Base-by-base conservation (phyloP, 2,888 invertebrate species). In the Villa cingulata region DNA sequence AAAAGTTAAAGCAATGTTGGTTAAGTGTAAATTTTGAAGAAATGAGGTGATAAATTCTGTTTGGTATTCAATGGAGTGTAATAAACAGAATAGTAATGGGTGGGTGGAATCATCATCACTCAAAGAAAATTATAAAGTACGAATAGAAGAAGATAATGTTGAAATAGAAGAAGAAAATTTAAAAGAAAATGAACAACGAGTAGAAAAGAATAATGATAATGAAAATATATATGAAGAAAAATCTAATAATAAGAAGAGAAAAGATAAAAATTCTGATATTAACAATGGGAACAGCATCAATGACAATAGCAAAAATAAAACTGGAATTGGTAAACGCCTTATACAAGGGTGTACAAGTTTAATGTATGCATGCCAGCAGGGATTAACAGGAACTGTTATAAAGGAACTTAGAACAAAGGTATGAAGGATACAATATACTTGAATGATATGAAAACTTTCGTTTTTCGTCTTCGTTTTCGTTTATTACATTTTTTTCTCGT, bases 321-420 rank as follows among this genome's bases (percentile, higher is more conserved):
- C n/a, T n/a, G n/a, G n/a, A n/a, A n/a, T n/a, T n/a, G n/a, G 41
- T 45, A 60, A 52, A 54, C 68, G 68, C 58, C 67, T 78, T 58
- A 72, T 72, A 56, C 75, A 74, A 61, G 86, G 88, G 60, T 86
- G 88, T 68, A 85, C 88, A 54, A 78, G 81, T 58, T 79, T 91
- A 62, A 90, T 91, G 89, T 86, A 88, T 72, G 88, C 89, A 60
- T 89, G 89, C 65, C 90, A 90, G 70, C 89, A 88, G 66, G 86
- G 83, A 45, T 81, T 86, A 71, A 81, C 85, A 65, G 76, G 78
- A 54, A 76, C 80, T 56, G 86, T 89, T 55, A 74, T 83, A 56
- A 78, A 78, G 58, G 77, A 85, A 57, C 75, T 90, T 58, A 78
- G 79, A 60, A 81, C 78, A 62, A 83, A 86, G 76, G 86, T 86